Percentiles rank a stretch among this genome's conserved stretches.
Evolutionary conservation across 2,888 invertebrate species (phyloP).

Genomic region (Hymenopus coronatus): DNA sequence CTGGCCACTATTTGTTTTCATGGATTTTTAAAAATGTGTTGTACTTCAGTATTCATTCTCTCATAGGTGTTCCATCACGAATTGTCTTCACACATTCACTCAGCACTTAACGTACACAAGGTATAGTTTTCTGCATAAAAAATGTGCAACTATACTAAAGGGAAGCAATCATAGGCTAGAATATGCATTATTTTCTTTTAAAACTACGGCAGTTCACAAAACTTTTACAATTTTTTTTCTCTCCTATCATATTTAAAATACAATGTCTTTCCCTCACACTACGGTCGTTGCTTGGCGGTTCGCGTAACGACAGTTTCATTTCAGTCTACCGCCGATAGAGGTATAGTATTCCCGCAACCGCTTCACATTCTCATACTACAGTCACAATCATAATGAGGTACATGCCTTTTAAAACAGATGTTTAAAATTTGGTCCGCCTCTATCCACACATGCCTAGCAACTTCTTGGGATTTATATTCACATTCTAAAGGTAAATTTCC

Average conservation of each 20-base stretch:
- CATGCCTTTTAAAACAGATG: too few species aligned
- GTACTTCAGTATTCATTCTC: slow-evolving; percentile 2
- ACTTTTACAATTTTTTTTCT: background rate
- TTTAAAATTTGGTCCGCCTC: too few species aligned
- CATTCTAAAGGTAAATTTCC: too few species aligned
- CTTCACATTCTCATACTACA: too few species aligned
- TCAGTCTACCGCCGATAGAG: too few species aligned
- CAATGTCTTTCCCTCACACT: too few species aligned
- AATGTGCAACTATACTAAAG: background rate
- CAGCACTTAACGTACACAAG: background rate
- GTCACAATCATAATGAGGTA: too few species aligned
- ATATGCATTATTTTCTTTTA: background rate
- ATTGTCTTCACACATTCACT: background rate
- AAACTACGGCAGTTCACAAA: background rate
- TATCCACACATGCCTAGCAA: too few species aligned
- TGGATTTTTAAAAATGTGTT: slow-evolving; percentile 6
- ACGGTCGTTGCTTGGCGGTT: too few species aligned
- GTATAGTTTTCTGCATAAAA: background rate
- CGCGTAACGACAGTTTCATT: too few species aligned
- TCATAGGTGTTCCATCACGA: background rate
- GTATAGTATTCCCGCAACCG: too few species aligned
- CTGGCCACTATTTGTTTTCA: slow-evolving; percentile 4
- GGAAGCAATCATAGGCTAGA: background rate
- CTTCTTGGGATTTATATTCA: too few species aligned
- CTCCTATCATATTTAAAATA: slow-evolving; percentile 2